Conservation (phyloP, 1,140 invertebrate species). For the Coptotermes formosanus region DNA sequence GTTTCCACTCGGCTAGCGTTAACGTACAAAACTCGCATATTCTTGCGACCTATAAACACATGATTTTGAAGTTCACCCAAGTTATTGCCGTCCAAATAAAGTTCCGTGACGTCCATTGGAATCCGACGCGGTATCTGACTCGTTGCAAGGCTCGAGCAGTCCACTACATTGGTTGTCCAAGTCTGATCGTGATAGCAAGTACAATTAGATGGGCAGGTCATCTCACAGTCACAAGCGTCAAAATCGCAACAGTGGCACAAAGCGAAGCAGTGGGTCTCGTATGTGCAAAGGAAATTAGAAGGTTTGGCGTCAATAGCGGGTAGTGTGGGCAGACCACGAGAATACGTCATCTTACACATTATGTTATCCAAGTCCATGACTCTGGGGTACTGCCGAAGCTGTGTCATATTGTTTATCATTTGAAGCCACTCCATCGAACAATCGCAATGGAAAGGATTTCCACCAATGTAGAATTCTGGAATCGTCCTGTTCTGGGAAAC, state of each 20-base stretch:
- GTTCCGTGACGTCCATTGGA: slow-evolving; percentile 91
- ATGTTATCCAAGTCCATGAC: slow-evolving; percentile 86
- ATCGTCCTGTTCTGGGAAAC: slow-evolving; percentile 66
- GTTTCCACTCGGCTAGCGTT: slow-evolving; percentile 81
- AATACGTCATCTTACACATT: slow-evolving; percentile 78
- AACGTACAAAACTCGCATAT: slow-evolving; percentile 80
- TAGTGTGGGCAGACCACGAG: slow-evolving; percentile 63
- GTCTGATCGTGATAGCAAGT: slow-evolving; percentile 90
- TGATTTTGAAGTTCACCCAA: slow-evolving; percentile 82
- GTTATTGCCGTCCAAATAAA: slow-evolving; percentile 88
- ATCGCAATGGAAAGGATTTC: slow-evolving; percentile 88
- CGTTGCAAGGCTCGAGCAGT: slow-evolving; percentile 76
- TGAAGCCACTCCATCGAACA: slow-evolving; percentile 92
- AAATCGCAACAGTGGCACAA: slow-evolving; percentile 93
- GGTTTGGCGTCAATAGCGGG: slow-evolving; percentile 59
- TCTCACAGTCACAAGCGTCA: slow-evolving; percentile 92
- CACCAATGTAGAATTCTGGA: slow-evolving; percentile 84
- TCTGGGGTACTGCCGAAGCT: slow-evolving; percentile 74
- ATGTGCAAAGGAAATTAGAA: slow-evolving; percentile 85
- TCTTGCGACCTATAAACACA: slow-evolving; percentile 88
- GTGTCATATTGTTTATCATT: slow-evolving; percentile 79
- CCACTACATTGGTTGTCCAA: slow-evolving; percentile 90
- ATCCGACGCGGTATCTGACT: slow-evolving; percentile 77
- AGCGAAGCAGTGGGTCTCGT: slow-evolving; percentile 90
- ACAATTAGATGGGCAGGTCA: slow-evolving; percentile 89